A percentile compares a stretch with the other conserved stretches of the same genome.
Evolutionary conservation across 2,797 vertebrate genomes (phyloP).

Genomic region (Thripadectes ignobilis): DNA sequence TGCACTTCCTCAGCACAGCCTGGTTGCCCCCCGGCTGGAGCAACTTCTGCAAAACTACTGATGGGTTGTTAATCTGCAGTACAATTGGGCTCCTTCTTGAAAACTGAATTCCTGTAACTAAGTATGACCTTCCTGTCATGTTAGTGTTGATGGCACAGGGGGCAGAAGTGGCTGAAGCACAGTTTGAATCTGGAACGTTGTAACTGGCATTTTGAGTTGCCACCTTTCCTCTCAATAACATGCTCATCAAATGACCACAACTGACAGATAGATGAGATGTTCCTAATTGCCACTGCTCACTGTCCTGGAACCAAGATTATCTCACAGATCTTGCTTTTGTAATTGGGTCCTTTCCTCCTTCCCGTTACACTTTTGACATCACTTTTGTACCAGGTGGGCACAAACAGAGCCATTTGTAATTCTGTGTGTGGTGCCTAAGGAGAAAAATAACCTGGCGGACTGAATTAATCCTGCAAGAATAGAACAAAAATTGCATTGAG

Average conservation of each 20-base stretch:
- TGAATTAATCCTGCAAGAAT: neutral
- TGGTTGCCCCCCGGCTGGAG: conserved; percentile 42
- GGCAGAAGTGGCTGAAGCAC: neutral
- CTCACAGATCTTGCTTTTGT: neutral
- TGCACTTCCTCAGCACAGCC: conserved; percentile 71
- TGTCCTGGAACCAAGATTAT: neutral
- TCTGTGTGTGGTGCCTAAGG: neutral
- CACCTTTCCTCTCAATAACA: neutral
- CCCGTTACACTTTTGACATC: neutral
- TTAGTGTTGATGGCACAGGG: neutral
- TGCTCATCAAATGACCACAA: neutral
- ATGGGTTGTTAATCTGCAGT: conserved; percentile 32
- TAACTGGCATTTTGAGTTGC: neutral
- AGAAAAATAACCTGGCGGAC: neutral
- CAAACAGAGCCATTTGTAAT: conserved; percentile 1
- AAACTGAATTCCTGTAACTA: conserved; percentile 53
- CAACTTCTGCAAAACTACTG: conserved; percentile 79
- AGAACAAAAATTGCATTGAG: neutral
- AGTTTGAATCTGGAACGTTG: neutral
- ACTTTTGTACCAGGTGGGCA: neutral
- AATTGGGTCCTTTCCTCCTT: neutral
- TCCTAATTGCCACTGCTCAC: neutral
- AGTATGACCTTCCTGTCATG: conserved; percentile 18
- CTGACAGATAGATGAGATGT: neutral
- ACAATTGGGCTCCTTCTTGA: conserved; percentile 18